Evolutionary conservation across 2,113 vertebrate genomes (phyloP).

Genomic region (Terrapene triunguis): DNA sequence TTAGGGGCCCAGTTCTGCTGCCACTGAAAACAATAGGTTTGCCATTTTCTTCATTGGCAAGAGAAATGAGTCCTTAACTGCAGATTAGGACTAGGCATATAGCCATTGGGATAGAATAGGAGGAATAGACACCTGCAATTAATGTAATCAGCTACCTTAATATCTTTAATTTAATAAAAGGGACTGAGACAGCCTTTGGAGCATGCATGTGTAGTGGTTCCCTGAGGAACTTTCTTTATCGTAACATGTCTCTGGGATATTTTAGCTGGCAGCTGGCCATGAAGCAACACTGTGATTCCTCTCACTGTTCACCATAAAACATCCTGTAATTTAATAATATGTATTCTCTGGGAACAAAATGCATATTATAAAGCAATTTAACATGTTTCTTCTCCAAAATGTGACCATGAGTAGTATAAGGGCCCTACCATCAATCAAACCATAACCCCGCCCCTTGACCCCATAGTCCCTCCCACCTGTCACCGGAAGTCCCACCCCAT

Average conservation of each 20-base stretch:
- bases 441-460: too few species aligned
- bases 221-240: constrained; percentile 38
- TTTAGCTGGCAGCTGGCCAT: constrained; percentile 29
- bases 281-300: constrained; percentile 32
- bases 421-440: too few species aligned
- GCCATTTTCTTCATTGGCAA: accelerated
- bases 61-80: not conserved
- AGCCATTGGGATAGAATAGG: not conserved
- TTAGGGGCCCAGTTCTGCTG: not conserved
- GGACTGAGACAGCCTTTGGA: not conserved
- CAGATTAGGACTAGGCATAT: not conserved
- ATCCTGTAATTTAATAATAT: constrained; percentile 37
- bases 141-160: not conserved
- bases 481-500: too few species aligned
- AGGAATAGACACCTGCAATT: not conserved
- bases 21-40: not conserved
- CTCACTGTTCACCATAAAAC: constrained; percentile 1
- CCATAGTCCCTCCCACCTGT: too few species aligned
- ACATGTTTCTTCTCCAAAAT: not conserved
- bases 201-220: not conserved
- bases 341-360: not conserved
- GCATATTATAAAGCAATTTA: not conserved
- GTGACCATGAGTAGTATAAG: not conserved
- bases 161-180: not conserved
- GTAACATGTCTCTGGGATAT: constrained; percentile 31